These are phyloP conservation scores for Styela clava DNA, from an alignment of 23 tunicate species.

Conservation along the genomic window DNA sequence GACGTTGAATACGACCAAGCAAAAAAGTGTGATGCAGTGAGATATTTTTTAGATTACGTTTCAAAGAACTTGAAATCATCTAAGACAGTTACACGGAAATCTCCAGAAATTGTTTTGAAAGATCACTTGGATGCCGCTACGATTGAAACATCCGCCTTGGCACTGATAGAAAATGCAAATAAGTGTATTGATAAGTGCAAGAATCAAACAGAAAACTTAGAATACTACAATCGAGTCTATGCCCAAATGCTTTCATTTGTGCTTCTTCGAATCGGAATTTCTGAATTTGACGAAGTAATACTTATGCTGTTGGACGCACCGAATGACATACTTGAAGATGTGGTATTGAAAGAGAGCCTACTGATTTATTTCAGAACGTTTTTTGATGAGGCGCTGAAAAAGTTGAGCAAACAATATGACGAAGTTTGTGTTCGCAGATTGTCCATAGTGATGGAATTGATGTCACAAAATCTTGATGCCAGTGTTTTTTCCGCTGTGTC, in stretches of 20 bases:
- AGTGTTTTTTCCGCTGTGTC: background rate
- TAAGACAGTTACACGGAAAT: background rate
- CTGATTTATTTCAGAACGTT: background rate
- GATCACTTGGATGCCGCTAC: background rate
- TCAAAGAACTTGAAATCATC: background rate
- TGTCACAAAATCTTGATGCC: background rate
- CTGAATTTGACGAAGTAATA: background rate
- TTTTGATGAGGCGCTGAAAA: background rate
- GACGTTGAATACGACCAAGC: background rate
- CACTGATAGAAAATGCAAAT: background rate
- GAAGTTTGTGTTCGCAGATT: background rate
- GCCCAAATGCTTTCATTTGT: background rate
- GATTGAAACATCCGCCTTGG: background rate
- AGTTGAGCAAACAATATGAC: background rate
- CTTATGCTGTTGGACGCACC: background rate
- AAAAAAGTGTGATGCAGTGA: background rate
- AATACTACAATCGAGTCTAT: background rate
- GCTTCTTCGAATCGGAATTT: background rate
- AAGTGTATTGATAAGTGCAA: background rate
- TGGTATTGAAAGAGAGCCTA: background rate
- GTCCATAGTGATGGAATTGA: background rate
- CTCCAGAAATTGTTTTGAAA: background rate
- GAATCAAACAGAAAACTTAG: background rate
- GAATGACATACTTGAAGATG: background rate
- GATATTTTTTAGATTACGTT: background rate